phyloP scores from a whole-genome alignment of 2,113 vertebrate species.

The Microtus richardsoni region DNA sequence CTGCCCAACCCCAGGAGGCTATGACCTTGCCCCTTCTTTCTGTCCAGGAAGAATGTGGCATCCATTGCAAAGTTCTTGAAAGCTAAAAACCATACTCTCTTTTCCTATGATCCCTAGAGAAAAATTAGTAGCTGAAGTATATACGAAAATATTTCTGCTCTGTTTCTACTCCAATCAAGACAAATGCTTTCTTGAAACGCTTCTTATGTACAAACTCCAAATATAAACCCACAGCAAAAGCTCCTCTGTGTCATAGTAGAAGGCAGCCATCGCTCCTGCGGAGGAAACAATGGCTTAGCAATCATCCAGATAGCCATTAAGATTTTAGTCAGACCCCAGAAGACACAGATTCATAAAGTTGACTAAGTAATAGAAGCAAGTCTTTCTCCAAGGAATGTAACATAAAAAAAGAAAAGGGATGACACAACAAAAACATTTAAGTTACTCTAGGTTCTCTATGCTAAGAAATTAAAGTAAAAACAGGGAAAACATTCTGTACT shows the following conservation, averaged over 20 bases:
- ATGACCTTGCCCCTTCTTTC: not conserved
- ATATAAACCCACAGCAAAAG: not conserved
- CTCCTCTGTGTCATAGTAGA: not conserved
- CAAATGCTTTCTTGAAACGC: conserved; percentile 23
- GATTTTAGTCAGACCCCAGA: not conserved
- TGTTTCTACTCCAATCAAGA: conserved; percentile 9
- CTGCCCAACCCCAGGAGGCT: not conserved
- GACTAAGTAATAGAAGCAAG: not conserved
- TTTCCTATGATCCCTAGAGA: conserved; percentile 8
- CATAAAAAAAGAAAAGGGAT: not conserved
- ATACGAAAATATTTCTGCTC: conserved; percentile 27
- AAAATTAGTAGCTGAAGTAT: conserved; percentile 51
- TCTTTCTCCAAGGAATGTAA: not conserved
- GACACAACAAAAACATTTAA: not conserved
- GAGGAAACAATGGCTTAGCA: not conserved
- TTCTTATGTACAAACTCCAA: not conserved
- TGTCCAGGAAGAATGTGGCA: not conserved
- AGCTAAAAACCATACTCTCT: not conserved
- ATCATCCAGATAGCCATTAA: not conserved
- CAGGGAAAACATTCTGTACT: not conserved
- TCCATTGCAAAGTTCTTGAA: conserved; percentile 4
- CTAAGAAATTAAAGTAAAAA: conserved; percentile 51
- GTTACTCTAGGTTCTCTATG: not conserved
- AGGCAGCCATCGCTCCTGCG: not conserved
- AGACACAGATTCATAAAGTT: conserved; percentile 8